Percentiles rank a stretch among this genome's conserved stretches.
phyloP scores from a whole-genome alignment of 2,888 invertebrate genomes.

The Tuberolachnus salignus region DNA sequence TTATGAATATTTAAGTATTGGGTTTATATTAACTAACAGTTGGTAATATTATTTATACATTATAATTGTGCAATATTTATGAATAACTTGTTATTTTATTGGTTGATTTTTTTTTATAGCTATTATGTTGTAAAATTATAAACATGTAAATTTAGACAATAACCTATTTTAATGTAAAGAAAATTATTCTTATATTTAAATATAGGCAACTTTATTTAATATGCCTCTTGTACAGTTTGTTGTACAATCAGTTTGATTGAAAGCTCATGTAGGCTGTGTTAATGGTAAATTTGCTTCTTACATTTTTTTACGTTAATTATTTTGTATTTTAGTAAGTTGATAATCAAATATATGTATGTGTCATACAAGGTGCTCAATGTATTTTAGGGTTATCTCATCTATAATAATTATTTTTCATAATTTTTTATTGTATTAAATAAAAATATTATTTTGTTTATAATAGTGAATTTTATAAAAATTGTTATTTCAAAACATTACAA shows the following conservation, averaged over 20 bases:
- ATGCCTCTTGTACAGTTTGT: conserved; percentile 27
- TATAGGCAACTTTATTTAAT: background rate
- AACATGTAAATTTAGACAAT: background rate
- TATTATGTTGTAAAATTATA: background rate
- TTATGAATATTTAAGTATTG: background rate
- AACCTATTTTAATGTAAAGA: background rate
- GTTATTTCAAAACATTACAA: background rate
- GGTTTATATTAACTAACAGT: background rate
- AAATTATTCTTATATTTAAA: conserved; percentile 8
- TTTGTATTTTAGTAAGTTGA: conserved; percentile 37
- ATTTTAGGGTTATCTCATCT: conserved; percentile 20
- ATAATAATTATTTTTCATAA: background rate
- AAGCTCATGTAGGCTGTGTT: conserved; percentile 56
- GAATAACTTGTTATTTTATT: conserved; percentile 1
- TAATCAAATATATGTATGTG: conserved; percentile 53
- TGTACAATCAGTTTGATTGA: conserved; percentile 7
- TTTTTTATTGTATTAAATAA: background rate
- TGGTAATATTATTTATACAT: background rate
- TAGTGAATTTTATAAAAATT: background rate
- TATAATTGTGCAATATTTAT: conserved; percentile 4
- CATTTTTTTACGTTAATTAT: conserved; percentile 25
- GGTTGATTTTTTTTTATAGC: background rate
- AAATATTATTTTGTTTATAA: background rate
- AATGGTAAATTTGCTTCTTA: conserved; percentile 35
- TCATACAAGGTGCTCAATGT: conserved; percentile 54